Base-by-base conservation (phyloP, 1,140 invertebrate species). In the Gonioctena quinquepunctata region DNA sequence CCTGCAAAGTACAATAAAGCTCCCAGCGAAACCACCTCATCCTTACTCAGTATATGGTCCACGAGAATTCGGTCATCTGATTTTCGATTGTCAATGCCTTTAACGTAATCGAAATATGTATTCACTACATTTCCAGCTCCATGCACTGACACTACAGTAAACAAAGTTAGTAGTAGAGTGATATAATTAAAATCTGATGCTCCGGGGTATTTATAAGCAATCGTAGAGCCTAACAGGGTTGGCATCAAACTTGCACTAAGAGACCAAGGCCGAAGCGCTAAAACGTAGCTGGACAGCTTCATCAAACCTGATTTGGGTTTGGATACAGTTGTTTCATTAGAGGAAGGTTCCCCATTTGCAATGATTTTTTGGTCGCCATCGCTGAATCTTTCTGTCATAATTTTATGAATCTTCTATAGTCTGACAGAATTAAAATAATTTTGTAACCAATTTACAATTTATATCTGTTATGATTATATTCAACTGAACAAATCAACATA, bases 121-220 rank as follows among this genome's bases (percentile, higher is more conserved):
- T 98, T 98, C 1, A 98, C 96, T n/a, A 98, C 90, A 84, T 98
- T 98, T 33, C 96, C 96, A 64, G 96, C 96, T 57, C 94, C 95
- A 82, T 98, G 96, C 2, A 98, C 96, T 13, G 93, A 95, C 59
- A 97, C 85, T 5, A 96, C 90, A 1, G 94, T 96, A 52, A 94
- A 88, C 21, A 94, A 84, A 1, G 95, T 96, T 0, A 96, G 84
- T 6, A 96, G 75, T 66, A 96, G 88, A 2, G 92, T 92, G 48
- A 92, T 80, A 82, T 93, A 87, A 78, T 90, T 94, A 79, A 97
- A 96, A 54, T 91, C 87, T 48, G 85, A 88, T 1, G 89, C 79
- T 76, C 89, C 86, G 22, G 89, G 88, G 54, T 84, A 84, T 79
- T 96, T 93, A 83, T 94, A 94, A 0, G 95, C 95, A 23, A 98